Evolutionary conservation across 2,888 invertebrate species (phyloP), one percentile per base, ranked within the genome.

Genomic region (Julus scanicus): DNA sequence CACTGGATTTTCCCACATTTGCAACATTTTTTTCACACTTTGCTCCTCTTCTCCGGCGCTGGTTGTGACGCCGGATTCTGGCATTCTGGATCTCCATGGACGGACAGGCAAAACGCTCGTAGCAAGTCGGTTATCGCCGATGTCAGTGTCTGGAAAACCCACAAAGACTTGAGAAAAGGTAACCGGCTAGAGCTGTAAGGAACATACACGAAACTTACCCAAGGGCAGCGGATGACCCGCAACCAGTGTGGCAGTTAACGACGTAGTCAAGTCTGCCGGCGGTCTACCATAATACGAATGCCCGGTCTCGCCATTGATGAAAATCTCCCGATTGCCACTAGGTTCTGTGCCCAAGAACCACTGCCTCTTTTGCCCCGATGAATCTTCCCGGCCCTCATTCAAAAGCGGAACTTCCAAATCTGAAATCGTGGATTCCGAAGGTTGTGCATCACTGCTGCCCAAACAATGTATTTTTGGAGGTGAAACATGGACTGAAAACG

Each of bases 71-170:
- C 17, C 37, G 17, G n/a, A 15, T 17, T 84, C 84, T 15, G 84
- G 39, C 84, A 40, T 44, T 37, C n/a, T 84, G 44, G 84, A 44
- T 1, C 84, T 86, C 84, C 48, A 88, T 11, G 49, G 29, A 29
- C 88, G 63, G 13, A 63, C 15, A 11, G 89, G 40, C 86, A 89
- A 88, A 63, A 89, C 88, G 20, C 89, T 89, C 57, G 89, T 89
- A 84, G 89, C 88, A 88, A 89, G 89, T 48, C 88, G 89, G 57
- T 89, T 89, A 86, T 89, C 89, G 1, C 84, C n/a, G 20, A 37
- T n/a, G 71, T 57, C 80, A 6, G 89, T 89, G n/a, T 37, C 29
- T 48, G 49, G 29, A 84, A 40, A n/a, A n/a, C 63, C 63, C 17
- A n/a, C n/a, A 5, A n/a, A n/a, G 63, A 5, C n/a, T n/a, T 63